Percentiles rank a stretch among this genome's conserved stretches.
phyloP scores from a whole-genome alignment of 2,888 invertebrate species.

The Priocnemis perturbator region DNA sequence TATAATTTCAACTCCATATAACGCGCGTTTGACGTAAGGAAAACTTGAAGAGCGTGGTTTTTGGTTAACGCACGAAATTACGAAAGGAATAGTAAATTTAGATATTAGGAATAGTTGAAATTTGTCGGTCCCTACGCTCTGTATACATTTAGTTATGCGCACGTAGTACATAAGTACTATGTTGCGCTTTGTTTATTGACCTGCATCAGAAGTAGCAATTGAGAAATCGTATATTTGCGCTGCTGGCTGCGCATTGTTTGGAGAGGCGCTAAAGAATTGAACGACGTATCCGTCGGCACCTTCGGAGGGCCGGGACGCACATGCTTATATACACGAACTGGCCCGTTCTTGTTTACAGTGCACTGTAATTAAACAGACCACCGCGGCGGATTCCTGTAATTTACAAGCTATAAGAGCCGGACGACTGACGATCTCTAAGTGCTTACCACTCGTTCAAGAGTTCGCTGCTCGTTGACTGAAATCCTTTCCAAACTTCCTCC shows the following conservation, averaged over 20 bases:
- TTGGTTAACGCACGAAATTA: too few species aligned
- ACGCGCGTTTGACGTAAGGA: too few species aligned
- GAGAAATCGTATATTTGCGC: conserved; percentile 1
- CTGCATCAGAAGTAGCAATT: too few species aligned
- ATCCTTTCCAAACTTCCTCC: conserved; percentile 7
- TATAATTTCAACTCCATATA: too few species aligned
- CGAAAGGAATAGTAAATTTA: too few species aligned
- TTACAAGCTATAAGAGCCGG: conserved; percentile 32
- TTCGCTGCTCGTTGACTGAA: neutral
- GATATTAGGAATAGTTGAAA: too few species aligned
- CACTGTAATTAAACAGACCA: conserved; percentile 56
- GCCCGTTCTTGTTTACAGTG: conserved; percentile 47
- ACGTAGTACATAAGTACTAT: neutral
- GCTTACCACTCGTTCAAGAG: conserved; percentile 3
- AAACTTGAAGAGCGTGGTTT: too few species aligned
- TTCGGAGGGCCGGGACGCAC: conserved; percentile 5
- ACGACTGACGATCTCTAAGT: conserved; percentile 22
- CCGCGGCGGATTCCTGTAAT: conserved; percentile 40
- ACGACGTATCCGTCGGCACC: conserved; percentile 12
- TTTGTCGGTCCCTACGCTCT: too few species aligned
- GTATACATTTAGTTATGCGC: too few species aligned
- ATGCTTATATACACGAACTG: conserved; percentile 50
- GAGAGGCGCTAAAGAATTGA: conserved; percentile 14
- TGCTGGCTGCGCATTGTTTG: conserved; percentile 19
- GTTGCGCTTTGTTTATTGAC: neutral